A percentile compares a stretch with the other conserved stretches of the same genome.
phyloP scores from a whole-genome alignment of 2,113 vertebrate genomes.

The Acanthisitta chloris region DNA sequence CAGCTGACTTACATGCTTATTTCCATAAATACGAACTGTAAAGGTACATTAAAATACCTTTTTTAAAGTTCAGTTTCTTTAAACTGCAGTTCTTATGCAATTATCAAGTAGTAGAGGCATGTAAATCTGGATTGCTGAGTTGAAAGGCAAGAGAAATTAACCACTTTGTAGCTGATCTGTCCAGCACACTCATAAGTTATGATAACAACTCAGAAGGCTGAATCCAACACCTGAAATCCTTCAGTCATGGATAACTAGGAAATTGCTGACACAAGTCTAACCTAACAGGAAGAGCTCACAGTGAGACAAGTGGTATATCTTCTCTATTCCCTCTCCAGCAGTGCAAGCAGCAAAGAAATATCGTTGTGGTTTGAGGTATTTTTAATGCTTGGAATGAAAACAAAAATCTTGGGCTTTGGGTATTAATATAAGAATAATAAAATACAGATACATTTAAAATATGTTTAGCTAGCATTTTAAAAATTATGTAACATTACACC shows the following conservation, averaged over 20 bases:
- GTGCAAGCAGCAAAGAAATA: background rate
- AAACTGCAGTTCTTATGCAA: background rate
- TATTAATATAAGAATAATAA: background rate
- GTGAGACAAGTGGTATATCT: background rate
- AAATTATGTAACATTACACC: background rate
- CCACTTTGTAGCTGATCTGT: background rate
- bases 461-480: background rate
- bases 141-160: background rate
- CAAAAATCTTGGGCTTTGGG: background rate
- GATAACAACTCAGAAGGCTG: background rate
- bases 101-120: background rate
- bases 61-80: background rate
- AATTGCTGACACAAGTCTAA: background rate
- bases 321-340: background rate
- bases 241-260: background rate
- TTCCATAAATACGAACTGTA: background rate
- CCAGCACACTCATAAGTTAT: background rate
- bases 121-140: background rate
- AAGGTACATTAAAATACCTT: background rate
- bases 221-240: background rate
- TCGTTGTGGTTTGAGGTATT: background rate
- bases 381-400: background rate
- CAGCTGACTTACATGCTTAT: background rate
- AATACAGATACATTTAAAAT: background rate
- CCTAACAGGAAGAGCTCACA: background rate